Conservation (phyloP, 1,140 invertebrate species). For the Drosophila seguyi region DNA sequence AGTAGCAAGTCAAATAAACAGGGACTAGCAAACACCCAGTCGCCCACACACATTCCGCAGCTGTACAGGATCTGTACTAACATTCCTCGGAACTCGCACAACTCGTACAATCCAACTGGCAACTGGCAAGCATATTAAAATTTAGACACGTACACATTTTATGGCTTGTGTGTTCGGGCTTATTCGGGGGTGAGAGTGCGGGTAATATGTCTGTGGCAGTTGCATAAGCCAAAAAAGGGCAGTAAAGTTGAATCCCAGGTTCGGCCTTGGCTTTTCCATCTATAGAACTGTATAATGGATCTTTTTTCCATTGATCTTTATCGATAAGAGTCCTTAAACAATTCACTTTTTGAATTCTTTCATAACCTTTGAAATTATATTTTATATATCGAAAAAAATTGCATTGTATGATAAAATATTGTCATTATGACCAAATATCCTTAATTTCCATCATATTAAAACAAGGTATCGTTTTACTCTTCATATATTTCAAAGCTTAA, state of each 20-base stretch:
- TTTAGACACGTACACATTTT: constrained; percentile 78
- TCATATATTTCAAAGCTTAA: too few relatives aligned
- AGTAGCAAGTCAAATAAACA: constrained; percentile 75
- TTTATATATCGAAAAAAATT: too few relatives aligned
- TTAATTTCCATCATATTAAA: too few relatives aligned
- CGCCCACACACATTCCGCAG: constrained; percentile 30
- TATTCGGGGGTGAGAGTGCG: constrained; percentile 16
- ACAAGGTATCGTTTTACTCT: too few relatives aligned
- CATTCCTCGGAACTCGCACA: constrained; percentile 19
- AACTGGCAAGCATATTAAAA: constrained; percentile 71
- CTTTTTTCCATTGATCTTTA: background rate
- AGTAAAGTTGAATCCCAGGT: constrained; percentile 3
- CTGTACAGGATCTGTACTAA: constrained; percentile 38
- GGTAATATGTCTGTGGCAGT: constrained; percentile 17
- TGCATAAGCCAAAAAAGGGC: constrained; percentile 8
- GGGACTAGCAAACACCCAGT: constrained; percentile 8
- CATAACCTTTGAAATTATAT: background rate
- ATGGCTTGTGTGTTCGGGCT: constrained; percentile 56
- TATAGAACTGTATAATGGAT: background rate
- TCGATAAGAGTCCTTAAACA: background rate
- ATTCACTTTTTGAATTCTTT: background rate
- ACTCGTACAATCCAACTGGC: constrained; percentile 28
- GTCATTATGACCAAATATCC: too few relatives aligned
- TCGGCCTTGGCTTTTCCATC: too few relatives aligned
- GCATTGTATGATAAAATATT: too few relatives aligned